Evolutionary conservation across 2,113 vertebrate species (phyloP), one percentile per base, ranked within the genome.

Genomic region (Nannobrachium achirus): DNA sequence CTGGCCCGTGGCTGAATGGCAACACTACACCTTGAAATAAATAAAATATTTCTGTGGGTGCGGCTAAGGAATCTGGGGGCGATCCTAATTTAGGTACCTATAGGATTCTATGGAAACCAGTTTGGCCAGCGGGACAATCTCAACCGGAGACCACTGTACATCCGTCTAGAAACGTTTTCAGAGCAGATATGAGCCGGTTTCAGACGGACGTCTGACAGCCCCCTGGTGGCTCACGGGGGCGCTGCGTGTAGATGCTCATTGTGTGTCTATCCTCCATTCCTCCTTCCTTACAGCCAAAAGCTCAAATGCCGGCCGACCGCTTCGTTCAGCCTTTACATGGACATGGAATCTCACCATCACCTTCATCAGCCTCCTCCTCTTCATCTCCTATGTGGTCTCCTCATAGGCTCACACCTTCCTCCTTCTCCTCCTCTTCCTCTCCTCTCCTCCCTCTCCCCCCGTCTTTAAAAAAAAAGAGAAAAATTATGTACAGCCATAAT

Each of bases 261-360:
- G 92, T 99, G 95, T 98, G 96, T 98, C 97, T 98, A 98, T 99
- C 95, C 97, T 33, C 96, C 96, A 96, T 98, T 97, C 96, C 96
- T 99, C 97, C 97, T 99, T 99, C 98, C 96, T 99, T 99, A 99
- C 98, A 99, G 98, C 98, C 95, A 95, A 96, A 98, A 99, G 95
- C 96, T 95, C 96, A 96, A 99, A 98, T 95, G 97, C 97, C 95
- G 97, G 96, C 96, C 98, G 96, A 98, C 96, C 95, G 96, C 98
- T 98, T 94, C 96, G 97, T 95, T 95, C 96, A 91, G 96, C 97
- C 96, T 95, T 97, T 97, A 98, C 97, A 98, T 98, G 98, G 98
- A 99, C 97, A 99, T 98, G 98, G 98, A 96, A 96, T 97, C 97
- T 96, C 95, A 98, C 96, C 93, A 93, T 98, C 93, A 97, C 94